These are phyloP conservation scores for Datnioides undecimradiatus DNA, from an alignment of 2,113 vertebrate genomes.

Conservation along the genomic window DNA sequence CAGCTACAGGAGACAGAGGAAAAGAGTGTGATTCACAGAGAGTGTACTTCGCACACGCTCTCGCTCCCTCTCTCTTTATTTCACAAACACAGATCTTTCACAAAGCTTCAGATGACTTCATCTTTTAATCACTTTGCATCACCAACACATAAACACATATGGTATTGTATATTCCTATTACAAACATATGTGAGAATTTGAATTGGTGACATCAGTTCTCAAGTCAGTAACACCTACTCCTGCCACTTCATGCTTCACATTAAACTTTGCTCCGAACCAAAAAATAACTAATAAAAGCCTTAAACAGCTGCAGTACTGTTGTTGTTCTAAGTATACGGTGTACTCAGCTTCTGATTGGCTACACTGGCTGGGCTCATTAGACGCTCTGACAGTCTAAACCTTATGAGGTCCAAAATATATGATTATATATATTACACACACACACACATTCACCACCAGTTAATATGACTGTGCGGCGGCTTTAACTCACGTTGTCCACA, in stretches of 20 bases:
- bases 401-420: no score
- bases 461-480: not conserved
- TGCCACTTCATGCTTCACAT: not conserved
- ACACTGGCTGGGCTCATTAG: no score
- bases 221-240: not conserved
- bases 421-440: no score
- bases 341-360: not conserved
- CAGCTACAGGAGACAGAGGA: constrained; percentile 81
- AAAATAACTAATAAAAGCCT: not conserved
- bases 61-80: not conserved
- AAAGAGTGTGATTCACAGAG: not conserved
- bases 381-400: no score
- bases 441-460: not conserved
- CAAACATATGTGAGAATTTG: constrained; percentile 11
- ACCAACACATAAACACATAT: not conserved
- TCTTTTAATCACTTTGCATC: constrained; percentile 10
- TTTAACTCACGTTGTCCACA: constrained; percentile 92
- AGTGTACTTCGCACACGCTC: not conserved
- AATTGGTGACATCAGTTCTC: not conserved
- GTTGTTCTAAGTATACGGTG: not conserved
- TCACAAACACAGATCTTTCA: constrained; percentile 24
- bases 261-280: not conserved
- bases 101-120: constrained; percentile 25
- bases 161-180: not conserved
- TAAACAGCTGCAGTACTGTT: no score